Base-by-base conservation (phyloP, 2,888 invertebrate species). In the Poecilus cupreus region DNA sequence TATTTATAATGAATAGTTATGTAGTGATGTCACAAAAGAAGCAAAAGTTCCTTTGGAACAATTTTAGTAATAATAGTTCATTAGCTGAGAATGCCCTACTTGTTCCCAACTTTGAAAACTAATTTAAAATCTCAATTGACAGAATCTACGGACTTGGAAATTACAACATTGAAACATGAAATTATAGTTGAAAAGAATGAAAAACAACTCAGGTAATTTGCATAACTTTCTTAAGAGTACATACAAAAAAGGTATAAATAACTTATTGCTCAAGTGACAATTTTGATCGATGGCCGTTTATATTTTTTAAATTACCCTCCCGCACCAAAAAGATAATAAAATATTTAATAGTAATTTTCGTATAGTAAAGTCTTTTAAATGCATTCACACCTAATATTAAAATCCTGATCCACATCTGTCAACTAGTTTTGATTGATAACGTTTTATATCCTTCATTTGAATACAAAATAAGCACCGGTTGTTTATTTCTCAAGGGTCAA, bases 391-490 rank as follows among this genome's bases (percentile, higher is more conserved):
- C 37, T 68, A 37, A n/a, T 18, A 39, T 68, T 68, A 18, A 68
- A 39, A 68, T 39, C 1, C 39, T 68, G 68, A 68, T 39, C 68
- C 20, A 68, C 68, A 68, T 39, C 18, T 68, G 68, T 68, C 68
- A 32, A 10, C 13, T 5, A 39, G n/a, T 49, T 68, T 68, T 75
- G 74, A 75, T 75, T 75, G 74, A 75, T 75, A 68, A 37, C 37
- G 10, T 68, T 68, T 32, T 49, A 49, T 75, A 75, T 51, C 49
- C 22, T 43, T 72, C 43, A 3, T 72, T 72, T 72, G 68, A 68
- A 68, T 68, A 32, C 37, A n/a, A 43, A 72, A 72, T 49, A 46
- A 43, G 43, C 2, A 39, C 39, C 18, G 39, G 20, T 70, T 70
- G n/a, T 70, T 70, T 46, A 18, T 24, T 72, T 39, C 32, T 43